A percentile compares a stretch with the other conserved stretches of the same genome.
These are phyloP conservation scores for Limosa lapponica DNA, from an alignment of 2,797 vertebrate species.

Conservation along the genomic window DNA sequence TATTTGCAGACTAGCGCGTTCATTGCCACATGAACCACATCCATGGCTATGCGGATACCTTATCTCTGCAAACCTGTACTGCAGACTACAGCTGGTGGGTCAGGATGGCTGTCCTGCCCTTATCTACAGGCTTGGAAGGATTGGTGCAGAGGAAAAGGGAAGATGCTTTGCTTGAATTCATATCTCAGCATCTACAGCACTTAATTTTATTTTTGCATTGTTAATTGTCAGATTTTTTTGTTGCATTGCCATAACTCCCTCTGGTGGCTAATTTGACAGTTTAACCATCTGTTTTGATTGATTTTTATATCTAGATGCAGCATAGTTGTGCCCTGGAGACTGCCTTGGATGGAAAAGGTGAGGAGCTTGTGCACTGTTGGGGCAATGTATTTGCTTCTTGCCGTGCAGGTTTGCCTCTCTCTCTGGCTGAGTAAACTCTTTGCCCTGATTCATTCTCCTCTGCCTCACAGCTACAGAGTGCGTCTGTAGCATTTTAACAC, in stretches of 20 bases:
- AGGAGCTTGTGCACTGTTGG: background rate
- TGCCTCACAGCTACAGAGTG: background rate
- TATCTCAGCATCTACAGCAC: background rate
- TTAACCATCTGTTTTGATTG: background rate
- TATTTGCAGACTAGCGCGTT: background rate
- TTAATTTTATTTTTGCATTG: background rate
- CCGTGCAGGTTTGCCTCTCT: background rate
- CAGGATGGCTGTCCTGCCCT: background rate
- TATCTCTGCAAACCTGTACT: background rate
- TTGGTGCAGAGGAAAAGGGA: background rate
- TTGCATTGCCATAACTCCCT: slow-evolving; percentile 13
- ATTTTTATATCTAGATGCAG: background rate
- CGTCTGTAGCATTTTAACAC: background rate
- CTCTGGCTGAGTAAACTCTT: background rate
- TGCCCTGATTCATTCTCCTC: background rate
- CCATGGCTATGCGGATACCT: background rate
- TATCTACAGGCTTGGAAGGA: background rate
- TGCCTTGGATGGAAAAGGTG: background rate
- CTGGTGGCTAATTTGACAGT: slow-evolving; percentile 23
- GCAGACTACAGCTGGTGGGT: background rate
- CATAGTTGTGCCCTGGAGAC: background rate
- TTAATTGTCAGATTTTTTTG: background rate
- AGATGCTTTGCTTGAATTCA: background rate
- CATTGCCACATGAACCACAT: fast-evolving
- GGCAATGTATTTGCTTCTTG: background rate